Evolutionary conservation across 1,140 invertebrate genomes (phyloP), one percentile per base, ranked within the genome.

Genomic region (Cataglyphis hispanica): DNA sequence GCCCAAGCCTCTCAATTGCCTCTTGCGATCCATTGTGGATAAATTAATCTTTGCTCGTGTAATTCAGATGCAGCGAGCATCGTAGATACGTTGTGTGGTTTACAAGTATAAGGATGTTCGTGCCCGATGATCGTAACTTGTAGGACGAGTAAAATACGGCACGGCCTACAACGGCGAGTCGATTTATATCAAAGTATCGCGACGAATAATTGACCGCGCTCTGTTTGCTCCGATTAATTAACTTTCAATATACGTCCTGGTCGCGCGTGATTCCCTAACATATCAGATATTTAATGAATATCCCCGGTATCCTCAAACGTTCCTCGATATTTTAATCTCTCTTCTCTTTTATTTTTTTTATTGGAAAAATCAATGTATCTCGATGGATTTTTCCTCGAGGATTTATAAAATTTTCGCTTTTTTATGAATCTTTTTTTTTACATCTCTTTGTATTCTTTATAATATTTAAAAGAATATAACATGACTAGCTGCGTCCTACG

Each of bases 201-300:
- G 53, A 72, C 53, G n/a, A 83, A 40, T 74, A 83, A 83, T 72
- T 81, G 78, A 81, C 78, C 70, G 37, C 53, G 53, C 67, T 83
- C 40, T 56, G 66, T 34, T 43, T 43, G 78, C 53, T 37, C 27
- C 37, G 53, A 83, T 83, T 83, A 83, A 83, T 83, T 72, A 81
- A 72, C 78, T 74, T 74, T 74, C 53, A 34, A 11, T 72, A 72
- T 25, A 46, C 77, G 19, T 40, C 58, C 50, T 25, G 8, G 31
- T 16, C 8, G 37, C 16, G n/a, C n/a, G n/a, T n/a, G 3, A 64
- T 70, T n/a, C 67, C 13, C 66, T 43, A 19, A 37, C 40, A 27
- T n/a, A 25, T 31, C 2, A 13, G 43, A 1, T 10, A 53, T 37
- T 80, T 53, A 43, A 77, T 63, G 22, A 0, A 56, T 78, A 37